A percentile compares a stretch with the other conserved stretches of the same genome.
Conservation (phyloP, 2,888 invertebrate genomes). For the Subacronicta megacephala region DNA sequence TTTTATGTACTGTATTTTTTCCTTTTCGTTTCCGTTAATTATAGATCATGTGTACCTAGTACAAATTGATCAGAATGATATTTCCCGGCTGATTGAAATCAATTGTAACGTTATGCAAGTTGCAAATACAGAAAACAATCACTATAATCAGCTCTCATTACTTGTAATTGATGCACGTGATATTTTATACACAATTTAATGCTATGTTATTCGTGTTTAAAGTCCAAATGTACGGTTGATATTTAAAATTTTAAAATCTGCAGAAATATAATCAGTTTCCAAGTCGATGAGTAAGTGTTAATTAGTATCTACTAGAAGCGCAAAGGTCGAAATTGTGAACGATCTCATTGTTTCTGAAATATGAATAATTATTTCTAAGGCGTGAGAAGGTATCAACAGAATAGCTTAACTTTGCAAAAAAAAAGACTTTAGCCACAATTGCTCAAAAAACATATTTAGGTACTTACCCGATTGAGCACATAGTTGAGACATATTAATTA, state of each 20-base stretch:
- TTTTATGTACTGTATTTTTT: too few species aligned
- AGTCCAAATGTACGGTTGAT: not conserved
- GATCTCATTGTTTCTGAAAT: slow-evolving; percentile 11
- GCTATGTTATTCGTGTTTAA: not conserved
- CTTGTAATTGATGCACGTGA: slow-evolving; percentile 2
- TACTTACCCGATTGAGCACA: too few species aligned
- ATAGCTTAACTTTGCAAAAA: not conserved
- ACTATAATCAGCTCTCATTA: slow-evolving; percentile 17
- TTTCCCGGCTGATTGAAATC: slow-evolving; percentile 22
- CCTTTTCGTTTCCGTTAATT: not conserved
- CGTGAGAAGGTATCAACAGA: slow-evolving; percentile 21
- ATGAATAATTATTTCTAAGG: not conserved
- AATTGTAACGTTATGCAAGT: slow-evolving; percentile 24
- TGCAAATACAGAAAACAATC: slow-evolving; percentile 7
- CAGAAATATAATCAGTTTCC: slow-evolving; percentile 1
- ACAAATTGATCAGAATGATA: slow-evolving; percentile 9
- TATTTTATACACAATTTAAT: not conserved
- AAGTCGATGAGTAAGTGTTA: slow-evolving; percentile 16
- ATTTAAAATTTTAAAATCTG: not conserved
- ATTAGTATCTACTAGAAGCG: slow-evolving; percentile 12
- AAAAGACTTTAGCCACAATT: too few species aligned
- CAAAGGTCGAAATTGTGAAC: slow-evolving; percentile 13
- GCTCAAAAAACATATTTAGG: too few species aligned
- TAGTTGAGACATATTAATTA: too few species aligned
- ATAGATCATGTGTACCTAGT: not conserved